These are phyloP conservation scores for Datnioides undecimradiatus DNA, from an alignment of 2,113 vertebrate species.

Conservation along the genomic window DNA sequence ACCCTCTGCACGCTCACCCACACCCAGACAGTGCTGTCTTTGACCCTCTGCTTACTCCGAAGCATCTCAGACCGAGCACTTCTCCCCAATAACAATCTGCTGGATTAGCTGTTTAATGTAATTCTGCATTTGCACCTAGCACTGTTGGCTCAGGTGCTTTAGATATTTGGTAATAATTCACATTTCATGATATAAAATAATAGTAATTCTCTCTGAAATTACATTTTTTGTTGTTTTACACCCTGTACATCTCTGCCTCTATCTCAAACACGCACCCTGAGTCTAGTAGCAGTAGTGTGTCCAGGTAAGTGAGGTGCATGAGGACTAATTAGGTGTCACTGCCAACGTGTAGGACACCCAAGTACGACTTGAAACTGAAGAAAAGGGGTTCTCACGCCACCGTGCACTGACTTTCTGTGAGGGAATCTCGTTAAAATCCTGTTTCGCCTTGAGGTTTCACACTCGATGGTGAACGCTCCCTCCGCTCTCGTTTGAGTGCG, in stretches of 20 bases:
- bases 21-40: background rate
- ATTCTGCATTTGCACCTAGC: background rate
- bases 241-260: background rate
- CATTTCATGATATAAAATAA: too few species aligned
- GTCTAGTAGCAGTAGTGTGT: background rate
- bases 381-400: background rate
- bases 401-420: background rate
- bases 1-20: slow-evolving; percentile 12
- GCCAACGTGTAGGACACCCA: background rate
- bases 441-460: background rate
- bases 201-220: too few species aligned
- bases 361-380: background rate
- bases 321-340: background rate
- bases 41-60: background rate
- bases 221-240: too few species aligned
- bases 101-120: slow-evolving; percentile 1
- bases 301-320: background rate
- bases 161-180: slow-evolving; percentile 21
- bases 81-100: background rate
- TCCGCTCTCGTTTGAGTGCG: slow-evolving; percentile 1
- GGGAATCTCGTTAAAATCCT: background rate
- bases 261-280: background rate
- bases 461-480: background rate
- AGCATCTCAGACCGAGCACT: background rate
- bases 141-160: slow-evolving; percentile 1